Evolutionary conservation across 2,888 invertebrate genomes (phyloP).

Genomic region (Sicus ferrugineus): DNA sequence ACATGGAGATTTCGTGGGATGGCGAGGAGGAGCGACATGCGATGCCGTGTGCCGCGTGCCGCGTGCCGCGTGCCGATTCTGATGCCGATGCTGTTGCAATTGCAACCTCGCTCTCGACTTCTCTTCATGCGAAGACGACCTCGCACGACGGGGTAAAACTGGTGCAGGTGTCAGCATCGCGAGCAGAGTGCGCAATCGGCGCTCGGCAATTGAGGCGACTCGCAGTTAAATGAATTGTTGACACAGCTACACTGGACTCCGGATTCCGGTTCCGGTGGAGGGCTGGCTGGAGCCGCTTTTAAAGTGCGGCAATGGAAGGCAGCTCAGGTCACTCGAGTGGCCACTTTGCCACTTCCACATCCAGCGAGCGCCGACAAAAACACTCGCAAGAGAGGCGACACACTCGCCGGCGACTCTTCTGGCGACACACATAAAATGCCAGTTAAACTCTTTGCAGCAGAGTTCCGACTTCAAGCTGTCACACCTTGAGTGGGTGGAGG

Average conservation of each 20-base stretch:
- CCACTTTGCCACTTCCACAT: conserved; percentile 25
- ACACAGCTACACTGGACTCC: conserved; percentile 12
- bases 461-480: conserved; percentile 16
- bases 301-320: too few species aligned
- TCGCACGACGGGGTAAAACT: conserved; percentile 4
- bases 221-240: conserved; percentile 35
- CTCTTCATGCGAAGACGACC: neutral
- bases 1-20: conserved; percentile 19
- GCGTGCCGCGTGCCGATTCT: too few species aligned
- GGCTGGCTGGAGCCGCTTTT: neutral
- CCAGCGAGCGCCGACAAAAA: conserved; percentile 39
- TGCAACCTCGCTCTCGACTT: neutral
- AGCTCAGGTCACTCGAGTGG: too few species aligned
- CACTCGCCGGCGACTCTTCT: too few species aligned
- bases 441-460: conserved; percentile 52
- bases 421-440: conserved; percentile 52
- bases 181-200: conserved; percentile 24
- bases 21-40: neutral
- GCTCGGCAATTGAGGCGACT: neutral
- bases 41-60: neutral
- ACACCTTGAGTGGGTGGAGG: neutral
- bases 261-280: conserved; percentile 33
- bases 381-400: conserved; percentile 21
- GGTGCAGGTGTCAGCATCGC: conserved; percentile 36
- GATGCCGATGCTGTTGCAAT: neutral